Evolutionary conservation across 2,797 vertebrate genomes (phyloP), one percentile per base, ranked within the genome.

Genomic region (Chelonia mydas): DNA sequence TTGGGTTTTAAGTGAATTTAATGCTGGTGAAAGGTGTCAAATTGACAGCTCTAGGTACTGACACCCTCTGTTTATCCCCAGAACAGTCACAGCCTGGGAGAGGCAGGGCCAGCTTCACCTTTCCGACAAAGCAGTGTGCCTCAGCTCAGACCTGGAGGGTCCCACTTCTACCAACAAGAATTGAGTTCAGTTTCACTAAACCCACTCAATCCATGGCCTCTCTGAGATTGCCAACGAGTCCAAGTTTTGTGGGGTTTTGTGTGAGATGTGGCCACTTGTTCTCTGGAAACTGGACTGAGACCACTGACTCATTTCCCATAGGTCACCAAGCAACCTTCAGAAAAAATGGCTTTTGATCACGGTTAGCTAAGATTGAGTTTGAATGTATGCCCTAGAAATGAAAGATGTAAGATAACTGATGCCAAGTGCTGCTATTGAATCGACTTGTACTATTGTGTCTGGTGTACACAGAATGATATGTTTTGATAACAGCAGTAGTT

Each of bases 291-390:
- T 4, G 17, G 17, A 74, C 80, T 80, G 83, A 79, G 49, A 33
- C 21, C 0, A 0, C 51, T 83, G 84, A 37, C 79, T 81, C 1
- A 0, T 82, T 51, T 65, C 41, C 37, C 12, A 12, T 31, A 79
- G 15, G 50, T 19, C 61, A 12, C 49, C 17, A 83, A 55, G 31
- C 55, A 55, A 54, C 77, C 0, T 0, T 10, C 0, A 1, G 16
- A 80, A 68, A 72, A 68, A 25, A 31, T 6, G 76, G 79, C 81
- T 83, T 84, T 0, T 0, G 17, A 1, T 80, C 57, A 37, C 23
- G 54, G 16, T 54, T 68, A 41, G 16, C 31, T 0, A 0, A 49
- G 45, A 47, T 47, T 41, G 33, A 84, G 79, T 59, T 68, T 78
- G 84, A 53, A 89, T 6, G 33, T 33, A n/a, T 65, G 33, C n/a